Conservation (phyloP, 2,888 invertebrate species). For the Ligdia adustata region DNA sequence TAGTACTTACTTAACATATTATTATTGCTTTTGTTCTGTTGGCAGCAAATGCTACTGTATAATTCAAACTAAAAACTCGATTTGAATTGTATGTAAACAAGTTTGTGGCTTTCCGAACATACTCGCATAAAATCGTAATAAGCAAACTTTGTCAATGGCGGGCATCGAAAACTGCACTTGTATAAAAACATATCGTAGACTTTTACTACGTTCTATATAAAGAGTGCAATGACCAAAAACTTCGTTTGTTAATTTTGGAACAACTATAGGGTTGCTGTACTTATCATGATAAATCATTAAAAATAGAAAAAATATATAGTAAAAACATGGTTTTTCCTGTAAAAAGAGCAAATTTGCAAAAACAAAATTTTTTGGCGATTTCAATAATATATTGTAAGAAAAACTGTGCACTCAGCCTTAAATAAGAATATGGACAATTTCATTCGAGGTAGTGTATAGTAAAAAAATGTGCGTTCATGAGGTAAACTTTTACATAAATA, state of each 20-base stretch:
- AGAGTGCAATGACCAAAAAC: not conserved
- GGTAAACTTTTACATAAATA: too few species aligned
- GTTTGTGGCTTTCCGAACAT: slow-evolving; percentile 67
- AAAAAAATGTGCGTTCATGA: too few species aligned
- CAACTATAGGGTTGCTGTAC: too few species aligned
- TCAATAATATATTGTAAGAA: too few species aligned
- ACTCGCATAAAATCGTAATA: slow-evolving; percentile 75
- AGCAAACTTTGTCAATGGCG: slow-evolving; percentile 72
- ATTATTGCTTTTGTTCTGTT: slow-evolving; percentile 48
- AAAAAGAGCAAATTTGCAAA: too few species aligned
- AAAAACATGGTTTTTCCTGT: too few species aligned
- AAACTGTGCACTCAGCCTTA: too few species aligned
- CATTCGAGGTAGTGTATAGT: too few species aligned
- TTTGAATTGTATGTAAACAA: slow-evolving; percentile 79
- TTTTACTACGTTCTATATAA: slow-evolving; percentile 5
- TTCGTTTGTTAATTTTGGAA: not conserved
- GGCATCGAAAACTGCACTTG: slow-evolving; percentile 52
- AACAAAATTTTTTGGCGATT: too few species aligned
- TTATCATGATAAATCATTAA: too few species aligned
- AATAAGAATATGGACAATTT: too few species aligned
- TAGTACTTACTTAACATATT: slow-evolving; percentile 28
- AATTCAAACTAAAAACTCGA: slow-evolving; percentile 72
- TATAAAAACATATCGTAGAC: slow-evolving; percentile 31
- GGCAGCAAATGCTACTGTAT: slow-evolving; percentile 69
- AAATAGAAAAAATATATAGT: too few species aligned